Evolutionary conservation across 2,888 invertebrate species (phyloP).

Genomic region (Perizoma affinitatum): DNA sequence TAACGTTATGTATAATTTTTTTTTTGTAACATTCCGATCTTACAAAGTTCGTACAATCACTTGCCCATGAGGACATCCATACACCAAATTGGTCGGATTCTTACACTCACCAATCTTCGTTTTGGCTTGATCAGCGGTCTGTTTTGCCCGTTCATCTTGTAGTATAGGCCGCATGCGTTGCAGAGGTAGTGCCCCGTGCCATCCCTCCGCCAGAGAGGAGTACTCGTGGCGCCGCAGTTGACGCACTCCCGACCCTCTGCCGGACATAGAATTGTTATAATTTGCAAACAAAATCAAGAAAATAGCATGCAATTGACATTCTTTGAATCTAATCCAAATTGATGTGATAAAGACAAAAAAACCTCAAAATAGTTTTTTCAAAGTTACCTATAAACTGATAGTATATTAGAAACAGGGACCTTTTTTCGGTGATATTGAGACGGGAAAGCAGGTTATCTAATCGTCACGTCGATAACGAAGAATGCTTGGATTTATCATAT

Average conservation of each 20-base stretch:
- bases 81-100: constrained; percentile 82
- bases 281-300: constrained; percentile 1
- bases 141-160: constrained; percentile 99
- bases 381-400: too few species aligned
- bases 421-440: neutral
- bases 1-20: too few species aligned
- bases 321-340: neutral
- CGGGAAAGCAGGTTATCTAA: constrained; percentile 1
- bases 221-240: constrained; percentile 99
- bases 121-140: constrained; percentile 99
- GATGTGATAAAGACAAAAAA: too few species aligned
- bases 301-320: neutral
- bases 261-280: constrained; percentile 47
- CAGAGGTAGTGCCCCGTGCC: constrained; percentile 99
- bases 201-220: constrained; percentile 98
- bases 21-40: neutral
- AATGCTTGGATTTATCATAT: constrained; percentile 9
- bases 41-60: constrained; percentile 3
- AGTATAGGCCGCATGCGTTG: constrained; percentile 99
- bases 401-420: too few species aligned
- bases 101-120: constrained; percentile 98
- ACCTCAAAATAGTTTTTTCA: too few species aligned
- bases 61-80: constrained; percentile 11
- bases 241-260: constrained; percentile 98
- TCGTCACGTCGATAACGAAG: constrained; percentile 6